Conservation (phyloP, 2,888 invertebrate species). For the Himalopsyche anomala region DNA sequence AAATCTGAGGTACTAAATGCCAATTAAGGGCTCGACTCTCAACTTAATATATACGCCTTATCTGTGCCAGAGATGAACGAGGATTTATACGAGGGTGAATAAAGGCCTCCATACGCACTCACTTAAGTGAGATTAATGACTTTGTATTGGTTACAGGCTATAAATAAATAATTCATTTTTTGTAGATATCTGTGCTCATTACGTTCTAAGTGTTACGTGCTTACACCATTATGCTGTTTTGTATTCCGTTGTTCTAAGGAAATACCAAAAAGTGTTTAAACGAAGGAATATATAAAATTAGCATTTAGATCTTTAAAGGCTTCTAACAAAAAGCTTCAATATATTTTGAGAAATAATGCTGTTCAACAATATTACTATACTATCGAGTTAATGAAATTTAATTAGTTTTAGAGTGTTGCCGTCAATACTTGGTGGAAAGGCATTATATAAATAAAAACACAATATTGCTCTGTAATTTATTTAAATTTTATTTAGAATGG, state of each 20-base stretch:
- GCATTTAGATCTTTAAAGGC: no score
- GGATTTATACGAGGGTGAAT: constrained; percentile 25
- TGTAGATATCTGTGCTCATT: not conserved
- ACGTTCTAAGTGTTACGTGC: not conserved
- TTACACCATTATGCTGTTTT: not conserved
- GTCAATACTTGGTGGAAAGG: no score
- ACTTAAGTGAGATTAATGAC: constrained; percentile 15
- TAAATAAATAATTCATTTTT: constrained; percentile 7
- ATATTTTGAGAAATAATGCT: no score
- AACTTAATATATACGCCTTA: constrained; percentile 58
- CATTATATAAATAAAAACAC: no score
- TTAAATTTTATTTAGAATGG: no score
- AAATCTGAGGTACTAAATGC: constrained; percentile 60
- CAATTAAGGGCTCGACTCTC: constrained; percentile 58
- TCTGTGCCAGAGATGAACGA: constrained; percentile 22
- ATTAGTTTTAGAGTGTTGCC: no score
- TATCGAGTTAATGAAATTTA: no score
- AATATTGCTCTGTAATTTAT: no score
- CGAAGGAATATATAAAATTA: no score
- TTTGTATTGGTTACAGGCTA: not conserved
- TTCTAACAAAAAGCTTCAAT: no score
- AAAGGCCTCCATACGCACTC: constrained; percentile 30
- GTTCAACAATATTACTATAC: no score
- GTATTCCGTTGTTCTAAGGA: not conserved
- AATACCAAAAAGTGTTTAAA: not conserved